Conservation (phyloP, 1,140 invertebrate species). For the Papilio helenus region DNA sequence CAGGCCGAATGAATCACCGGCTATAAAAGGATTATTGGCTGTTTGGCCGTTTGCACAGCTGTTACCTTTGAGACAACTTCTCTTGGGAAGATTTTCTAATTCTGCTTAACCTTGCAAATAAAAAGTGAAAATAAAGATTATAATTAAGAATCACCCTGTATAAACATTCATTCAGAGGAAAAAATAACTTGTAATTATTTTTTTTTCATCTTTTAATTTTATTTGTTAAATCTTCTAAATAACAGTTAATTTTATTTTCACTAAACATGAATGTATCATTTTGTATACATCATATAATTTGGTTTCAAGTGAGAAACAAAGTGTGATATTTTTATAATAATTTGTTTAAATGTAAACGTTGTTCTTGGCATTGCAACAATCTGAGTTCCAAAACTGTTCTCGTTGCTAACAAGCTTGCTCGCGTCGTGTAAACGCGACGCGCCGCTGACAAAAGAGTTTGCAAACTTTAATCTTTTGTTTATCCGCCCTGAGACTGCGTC, state of each 20-base stretch:
- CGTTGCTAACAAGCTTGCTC: neutral
- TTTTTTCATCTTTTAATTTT: no score
- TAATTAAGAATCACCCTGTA: no score
- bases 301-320: no score
- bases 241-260: no score
- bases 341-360: neutral
- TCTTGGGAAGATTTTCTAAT: neutral
- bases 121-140: no score
- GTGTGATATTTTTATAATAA: neutral
- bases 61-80: neutral
- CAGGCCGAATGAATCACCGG: neutral
- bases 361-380: neutral
- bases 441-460: neutral
- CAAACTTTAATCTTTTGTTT: neutral
- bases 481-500: neutral
- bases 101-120: neutral
- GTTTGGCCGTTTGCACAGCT: conserved; percentile 2
- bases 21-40: neutral
- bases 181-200: no score
- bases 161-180: no score
- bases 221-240: no score
- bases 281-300: no score
- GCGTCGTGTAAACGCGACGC: neutral
- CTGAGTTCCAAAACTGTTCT: neutral
- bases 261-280: no score